phyloP scores from a whole-genome alignment of 2,797 vertebrate species.

The Cossypha caffra region DNA sequence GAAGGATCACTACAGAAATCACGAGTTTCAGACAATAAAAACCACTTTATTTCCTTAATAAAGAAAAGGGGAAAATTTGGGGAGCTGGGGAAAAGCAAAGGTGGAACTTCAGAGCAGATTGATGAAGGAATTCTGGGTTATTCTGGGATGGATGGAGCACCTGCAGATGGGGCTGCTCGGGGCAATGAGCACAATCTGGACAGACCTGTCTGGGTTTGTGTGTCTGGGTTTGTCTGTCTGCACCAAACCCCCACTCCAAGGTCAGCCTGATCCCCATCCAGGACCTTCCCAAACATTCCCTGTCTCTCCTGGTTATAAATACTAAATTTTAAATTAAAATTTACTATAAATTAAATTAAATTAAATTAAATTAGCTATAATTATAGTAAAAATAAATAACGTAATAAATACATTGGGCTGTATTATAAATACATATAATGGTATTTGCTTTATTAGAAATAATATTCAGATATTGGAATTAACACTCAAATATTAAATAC shows the following conservation, averaged over 20 bases:
- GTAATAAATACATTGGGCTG: no score
- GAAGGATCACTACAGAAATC: neutral
- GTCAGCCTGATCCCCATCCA: neutral
- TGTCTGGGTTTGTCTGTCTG: no score
- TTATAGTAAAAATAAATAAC: no score
- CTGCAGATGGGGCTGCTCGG: constrained; percentile 44
- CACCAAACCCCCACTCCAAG: neutral
- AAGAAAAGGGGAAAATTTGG: neutral
- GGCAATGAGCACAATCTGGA: constrained; percentile 30
- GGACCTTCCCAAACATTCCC: neutral
- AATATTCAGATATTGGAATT: no score
- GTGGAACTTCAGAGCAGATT: constrained; percentile 5
- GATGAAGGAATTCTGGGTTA: constrained; percentile 33
- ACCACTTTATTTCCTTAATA: neutral
- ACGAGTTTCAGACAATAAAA: neutral
- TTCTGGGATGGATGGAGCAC: constrained; percentile 30
- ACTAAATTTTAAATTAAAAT: no score
- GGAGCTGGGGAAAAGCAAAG: neutral
- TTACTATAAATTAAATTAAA: no score
- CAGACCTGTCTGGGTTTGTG: neutral
- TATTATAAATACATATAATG: no score
- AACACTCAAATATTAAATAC: no score
- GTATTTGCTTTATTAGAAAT: no score
- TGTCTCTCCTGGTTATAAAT: neutral
- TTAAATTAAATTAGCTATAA: no score